Conservation (phyloP, 1,140 invertebrate species). For the Drosophila orosa region DNA sequence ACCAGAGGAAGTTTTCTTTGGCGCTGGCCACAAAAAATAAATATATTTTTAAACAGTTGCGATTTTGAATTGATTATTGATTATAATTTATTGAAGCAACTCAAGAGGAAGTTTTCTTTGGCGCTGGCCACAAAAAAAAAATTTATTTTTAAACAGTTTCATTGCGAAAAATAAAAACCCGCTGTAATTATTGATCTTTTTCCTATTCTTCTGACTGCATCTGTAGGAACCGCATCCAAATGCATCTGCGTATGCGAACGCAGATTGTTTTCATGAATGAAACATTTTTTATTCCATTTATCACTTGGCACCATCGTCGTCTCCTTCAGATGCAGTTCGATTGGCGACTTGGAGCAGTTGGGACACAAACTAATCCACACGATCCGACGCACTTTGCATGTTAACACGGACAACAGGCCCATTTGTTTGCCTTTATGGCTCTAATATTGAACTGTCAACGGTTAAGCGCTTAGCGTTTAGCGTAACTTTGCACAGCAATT, state of each 20-base stretch:
- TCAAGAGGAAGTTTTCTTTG: not conserved
- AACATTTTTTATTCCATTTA: conserved; percentile 68
- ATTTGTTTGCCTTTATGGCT: conserved; percentile 27
- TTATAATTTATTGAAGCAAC: conserved; percentile 12
- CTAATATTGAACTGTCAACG: conserved; percentile 10
- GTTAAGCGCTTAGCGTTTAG: conserved; percentile 27
- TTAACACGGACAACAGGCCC: conserved; percentile 34
- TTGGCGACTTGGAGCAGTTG: conserved; percentile 20
- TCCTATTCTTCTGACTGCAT: conserved; percentile 26
- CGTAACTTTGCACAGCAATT: conserved; percentile 28
- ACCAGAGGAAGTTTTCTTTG: not conserved
- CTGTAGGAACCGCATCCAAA: conserved; percentile 25
- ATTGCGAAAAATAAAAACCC: not conserved
- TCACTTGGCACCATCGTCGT: conserved; percentile 56
- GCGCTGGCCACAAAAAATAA: not conserved
- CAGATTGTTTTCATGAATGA: conserved; percentile 70
- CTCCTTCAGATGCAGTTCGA: conserved; percentile 55
- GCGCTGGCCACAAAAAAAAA: not conserved
- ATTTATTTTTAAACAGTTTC: not conserved
- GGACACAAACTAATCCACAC: conserved; percentile 12
- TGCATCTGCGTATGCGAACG: conserved; percentile 32
- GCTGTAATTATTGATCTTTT: not conserved
- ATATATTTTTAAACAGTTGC: no score
- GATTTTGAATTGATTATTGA: no score
- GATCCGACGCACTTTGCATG: conserved; percentile 27